Conservation (phyloP, 2,113 vertebrate species). For the Seriola dumerili region DNA sequence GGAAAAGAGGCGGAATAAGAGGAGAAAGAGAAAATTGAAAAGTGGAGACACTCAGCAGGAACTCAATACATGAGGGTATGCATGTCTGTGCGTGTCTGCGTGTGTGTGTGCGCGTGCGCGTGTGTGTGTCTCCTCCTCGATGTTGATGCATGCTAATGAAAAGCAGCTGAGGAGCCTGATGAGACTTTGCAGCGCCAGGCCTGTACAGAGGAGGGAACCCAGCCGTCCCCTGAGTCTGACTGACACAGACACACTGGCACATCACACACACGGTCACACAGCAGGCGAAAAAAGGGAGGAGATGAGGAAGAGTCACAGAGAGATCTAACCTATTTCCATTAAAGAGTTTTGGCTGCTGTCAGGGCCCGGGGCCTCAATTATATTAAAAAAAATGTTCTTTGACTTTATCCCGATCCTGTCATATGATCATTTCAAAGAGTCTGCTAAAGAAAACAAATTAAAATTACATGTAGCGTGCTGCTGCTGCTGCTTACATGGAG, state of each 20-base stretch:
- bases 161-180: conserved; percentile 67
- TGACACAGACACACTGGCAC: conserved; percentile 37
- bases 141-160: conserved; percentile 70
- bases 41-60: conserved; percentile 61
- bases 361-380: conserved; percentile 57
- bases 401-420: conserved; percentile 56
- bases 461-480: conserved; percentile 47
- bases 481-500: conserved; percentile 22
- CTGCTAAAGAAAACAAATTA: conserved; percentile 64
- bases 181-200: conserved; percentile 49
- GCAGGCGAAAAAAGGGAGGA: conserved; percentile 41
- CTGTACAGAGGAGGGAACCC: conserved; percentile 43
- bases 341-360: conserved; percentile 50
- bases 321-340: conserved; percentile 75
- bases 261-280: conserved; percentile 19
- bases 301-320: conserved; percentile 57
- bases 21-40: conserved; percentile 50
- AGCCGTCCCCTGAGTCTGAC: conserved; percentile 57
- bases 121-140: conserved; percentile 9
- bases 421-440: conserved; percentile 56
- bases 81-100: neutral
- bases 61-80: conserved; percentile 1
- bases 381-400: conserved; percentile 9
- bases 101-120: neutral
- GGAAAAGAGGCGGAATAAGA: conserved; percentile 25